A percentile compares a stretch with the other conserved stretches of the same genome.
Evolutionary conservation across 1,140 invertebrate genomes (phyloP).

Genomic region (Ganaspis sp.): DNA sequence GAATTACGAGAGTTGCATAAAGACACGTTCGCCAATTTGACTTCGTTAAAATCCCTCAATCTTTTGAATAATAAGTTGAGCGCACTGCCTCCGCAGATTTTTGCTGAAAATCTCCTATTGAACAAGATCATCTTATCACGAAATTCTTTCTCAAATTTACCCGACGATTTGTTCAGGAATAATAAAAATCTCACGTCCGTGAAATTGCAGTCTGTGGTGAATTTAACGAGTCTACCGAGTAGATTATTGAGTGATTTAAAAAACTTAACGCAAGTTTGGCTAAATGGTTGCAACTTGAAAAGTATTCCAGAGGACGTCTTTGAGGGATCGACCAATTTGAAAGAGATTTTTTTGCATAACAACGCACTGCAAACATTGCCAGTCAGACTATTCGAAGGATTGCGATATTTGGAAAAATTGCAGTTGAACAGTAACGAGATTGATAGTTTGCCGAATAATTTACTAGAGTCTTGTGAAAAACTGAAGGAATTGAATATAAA

Average conservation of each 20-base stretch:
- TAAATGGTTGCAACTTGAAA: not conserved
- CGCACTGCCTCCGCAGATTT: slow-evolving; percentile 34
- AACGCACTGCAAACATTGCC: slow-evolving; percentile 78
- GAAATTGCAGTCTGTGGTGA: slow-evolving; percentile 28
- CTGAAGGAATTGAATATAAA: slow-evolving; percentile 77
- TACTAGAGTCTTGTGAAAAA: slow-evolving; percentile 75
- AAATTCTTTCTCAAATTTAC: slow-evolving; percentile 36
- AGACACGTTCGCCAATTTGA: slow-evolving; percentile 33
- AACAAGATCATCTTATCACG: slow-evolving; percentile 28
- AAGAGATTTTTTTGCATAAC: slow-evolving; percentile 76
- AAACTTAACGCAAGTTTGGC: slow-evolving; percentile 66
- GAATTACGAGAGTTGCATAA: slow-evolving; percentile 10
- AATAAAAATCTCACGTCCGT: slow-evolving; percentile 36
- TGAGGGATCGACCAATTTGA: slow-evolving; percentile 75
- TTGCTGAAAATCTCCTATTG: slow-evolving; percentile 34
- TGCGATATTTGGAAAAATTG: slow-evolving; percentile 76
- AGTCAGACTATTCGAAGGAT: slow-evolving; percentile 77
- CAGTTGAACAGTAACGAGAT: slow-evolving; percentile 79
- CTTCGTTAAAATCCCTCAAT: slow-evolving; percentile 34
- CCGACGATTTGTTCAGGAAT: slow-evolving; percentile 41
- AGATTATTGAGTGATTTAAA: slow-evolving; percentile 79
- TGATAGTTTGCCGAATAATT: slow-evolving; percentile 73
- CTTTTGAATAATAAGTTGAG: slow-evolving; percentile 35
- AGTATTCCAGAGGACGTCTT: slow-evolving; percentile 78
- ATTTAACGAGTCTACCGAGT: slow-evolving; percentile 75